Base-by-base conservation (phyloP, 2,113 vertebrate genomes). In the Psilopsiagon aurifrons region DNA sequence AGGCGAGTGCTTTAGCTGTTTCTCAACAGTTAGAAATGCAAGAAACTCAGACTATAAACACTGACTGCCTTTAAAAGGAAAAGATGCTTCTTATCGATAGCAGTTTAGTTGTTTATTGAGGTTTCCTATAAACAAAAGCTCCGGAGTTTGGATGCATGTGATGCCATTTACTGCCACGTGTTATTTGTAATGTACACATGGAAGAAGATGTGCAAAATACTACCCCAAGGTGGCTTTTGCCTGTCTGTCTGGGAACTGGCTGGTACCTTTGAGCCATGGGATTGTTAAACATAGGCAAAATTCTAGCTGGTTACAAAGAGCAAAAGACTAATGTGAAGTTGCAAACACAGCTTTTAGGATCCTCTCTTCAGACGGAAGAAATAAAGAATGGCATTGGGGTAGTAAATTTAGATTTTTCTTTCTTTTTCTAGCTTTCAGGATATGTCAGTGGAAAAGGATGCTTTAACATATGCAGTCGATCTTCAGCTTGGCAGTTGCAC, bases 41-140 rank as follows among this genome's bases (percentile, higher is more conserved):
- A 90, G 89, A 85, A 83, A 69, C 70, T 84, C 0, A 0, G 74
- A 49, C 52, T 68, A 10, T 51, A 75, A 92, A 57, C 66, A 75
- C 17, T 17, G 51, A 28, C 69, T 84, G 57, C 88, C 86, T 94
- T 96, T 82, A 79, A 87, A 92, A 92, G 62, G 66, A 44, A 76
- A 85, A 79, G 44, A 66, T 82, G 10, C 77, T 76, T 87, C 83
- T 68, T 71, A 76, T 68, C 0, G 0, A 70, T 76, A 77, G 41
- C 52, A 7, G 0, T 78, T 81, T 33, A 54, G 46, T 78, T 90
- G 60, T 92, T 96, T 86, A n/a, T 86, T 64, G 52, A 73, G 28
- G 47, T 88, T 91, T 96, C 37, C 86, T 83, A 13, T 89, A 85
- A 91, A 92, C 75, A 86, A 25, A 92, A 83, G 37, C 74, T 83